A percentile compares a stretch with the other conserved stretches of the same genome.
phyloP scores from a whole-genome alignment of 2,113 vertebrate genomes.

The Anas platyrhynchos region DNA sequence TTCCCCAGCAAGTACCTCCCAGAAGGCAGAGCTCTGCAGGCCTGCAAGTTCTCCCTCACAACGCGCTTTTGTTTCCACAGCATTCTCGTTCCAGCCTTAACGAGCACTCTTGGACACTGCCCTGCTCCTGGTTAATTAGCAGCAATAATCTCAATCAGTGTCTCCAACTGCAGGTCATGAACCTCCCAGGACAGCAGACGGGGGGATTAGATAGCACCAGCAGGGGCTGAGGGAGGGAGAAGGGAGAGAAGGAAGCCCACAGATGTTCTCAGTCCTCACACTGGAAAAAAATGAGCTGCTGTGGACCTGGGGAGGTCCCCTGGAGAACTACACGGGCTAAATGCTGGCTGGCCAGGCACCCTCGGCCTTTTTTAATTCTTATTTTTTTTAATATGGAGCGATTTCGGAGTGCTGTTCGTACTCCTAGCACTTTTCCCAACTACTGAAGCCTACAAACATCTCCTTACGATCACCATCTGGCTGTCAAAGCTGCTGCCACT shows the following conservation, averaged over 20 bases:
- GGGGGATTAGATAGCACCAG: too few relatives aligned
- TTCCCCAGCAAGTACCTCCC: background rate
- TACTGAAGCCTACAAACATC: background rate
- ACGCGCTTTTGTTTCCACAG: background rate
- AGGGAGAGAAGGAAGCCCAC: background rate
- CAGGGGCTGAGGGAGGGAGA: background rate
- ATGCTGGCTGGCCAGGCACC: rapidly evolving
- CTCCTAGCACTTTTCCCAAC: background rate
- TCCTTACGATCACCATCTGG: too few relatives aligned
- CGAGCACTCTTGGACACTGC: rapidly evolving
- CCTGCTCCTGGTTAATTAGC: background rate
- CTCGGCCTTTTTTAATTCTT: background rate
- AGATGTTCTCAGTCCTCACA: rapidly evolving
- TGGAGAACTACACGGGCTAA: background rate
- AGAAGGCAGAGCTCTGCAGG: too few relatives aligned
- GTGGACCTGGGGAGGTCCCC: background rate
- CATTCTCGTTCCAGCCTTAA: background rate
- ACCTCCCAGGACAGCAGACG: background rate
- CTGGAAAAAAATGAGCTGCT: background rate
- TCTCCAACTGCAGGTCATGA: rapidly evolving
- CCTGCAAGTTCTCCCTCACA: background rate
- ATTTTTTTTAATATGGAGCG: background rate
- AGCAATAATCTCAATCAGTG: background rate
- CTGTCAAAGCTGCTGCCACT: background rate
- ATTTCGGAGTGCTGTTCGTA: background rate